Evolutionary conservation across 2,888 invertebrate species (phyloP).

Genomic region (Cybosia mesomella): DNA sequence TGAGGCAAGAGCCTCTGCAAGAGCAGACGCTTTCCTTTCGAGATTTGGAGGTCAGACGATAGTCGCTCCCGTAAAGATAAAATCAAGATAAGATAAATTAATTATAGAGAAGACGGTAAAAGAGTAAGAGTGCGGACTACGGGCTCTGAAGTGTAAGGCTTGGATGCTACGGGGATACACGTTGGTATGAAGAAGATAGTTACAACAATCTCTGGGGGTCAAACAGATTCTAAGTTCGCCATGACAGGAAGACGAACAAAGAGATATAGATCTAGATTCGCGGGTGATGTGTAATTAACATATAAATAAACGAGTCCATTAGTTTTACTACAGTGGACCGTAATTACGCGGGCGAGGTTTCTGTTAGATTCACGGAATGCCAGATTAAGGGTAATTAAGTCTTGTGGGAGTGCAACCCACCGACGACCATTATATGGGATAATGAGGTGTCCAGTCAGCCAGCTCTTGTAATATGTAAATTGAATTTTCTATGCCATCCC

Average conservation of each 20-base stretch:
- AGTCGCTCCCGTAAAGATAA: too few relatives aligned
- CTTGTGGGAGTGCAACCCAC: slow-evolving; percentile 77
- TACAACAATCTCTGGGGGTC: background rate
- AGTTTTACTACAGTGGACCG: slow-evolving; percentile 75
- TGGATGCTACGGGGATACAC: too few relatives aligned
- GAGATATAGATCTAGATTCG: slow-evolving; percentile 50
- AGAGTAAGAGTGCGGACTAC: too few relatives aligned
- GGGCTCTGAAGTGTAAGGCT: too few relatives aligned
- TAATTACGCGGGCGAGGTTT: slow-evolving; percentile 77
- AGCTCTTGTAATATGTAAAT: slow-evolving; percentile 81
- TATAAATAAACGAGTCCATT: slow-evolving; percentile 80
- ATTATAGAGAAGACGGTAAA: too few relatives aligned
- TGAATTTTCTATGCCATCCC: slow-evolving; percentile 75
- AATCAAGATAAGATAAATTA: too few relatives aligned
- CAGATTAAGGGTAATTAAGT: slow-evolving; percentile 84
- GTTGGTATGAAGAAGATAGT: background rate
- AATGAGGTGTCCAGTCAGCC: slow-evolving; percentile 83
- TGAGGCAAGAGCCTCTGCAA: too few relatives aligned
- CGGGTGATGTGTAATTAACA: slow-evolving; percentile 68
- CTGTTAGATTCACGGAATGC: slow-evolving; percentile 79
- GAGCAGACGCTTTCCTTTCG: too few relatives aligned
- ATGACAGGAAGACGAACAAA: slow-evolving; percentile 24
- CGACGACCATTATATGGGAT: slow-evolving; percentile 80
- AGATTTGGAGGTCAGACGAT: too few relatives aligned
- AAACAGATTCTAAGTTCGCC: background rate